Conservation (phyloP, 2,797 vertebrate genomes). For the Smutsia gigantea region DNA sequence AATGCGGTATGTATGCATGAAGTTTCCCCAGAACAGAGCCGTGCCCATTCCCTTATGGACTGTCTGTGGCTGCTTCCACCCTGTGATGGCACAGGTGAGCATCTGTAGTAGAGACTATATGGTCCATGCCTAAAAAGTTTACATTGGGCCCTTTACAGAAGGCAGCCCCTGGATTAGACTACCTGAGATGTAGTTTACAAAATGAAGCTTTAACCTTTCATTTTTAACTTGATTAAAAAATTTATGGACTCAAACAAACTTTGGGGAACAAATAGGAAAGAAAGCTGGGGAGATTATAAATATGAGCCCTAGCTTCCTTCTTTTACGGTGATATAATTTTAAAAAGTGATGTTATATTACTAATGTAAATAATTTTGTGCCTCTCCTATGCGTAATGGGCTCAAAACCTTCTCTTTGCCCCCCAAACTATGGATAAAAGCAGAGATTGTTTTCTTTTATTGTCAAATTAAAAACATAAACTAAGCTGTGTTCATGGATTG, state of each 20-base stretch:
- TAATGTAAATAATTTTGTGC: constrained; percentile 26
- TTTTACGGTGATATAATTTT: constrained; percentile 4
- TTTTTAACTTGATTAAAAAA: background rate
- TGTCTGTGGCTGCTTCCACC: accelerated
- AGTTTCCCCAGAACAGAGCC: background rate
- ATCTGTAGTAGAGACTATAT: background rate
- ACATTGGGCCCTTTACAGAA: background rate
- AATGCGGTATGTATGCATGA: background rate
- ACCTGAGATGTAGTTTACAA: background rate
- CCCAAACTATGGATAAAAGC: constrained; percentile 41
- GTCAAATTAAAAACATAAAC: constrained; percentile 73
- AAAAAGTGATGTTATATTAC: background rate
- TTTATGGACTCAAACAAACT: background rate
- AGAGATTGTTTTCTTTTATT: constrained; percentile 51
- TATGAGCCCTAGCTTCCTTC: background rate
- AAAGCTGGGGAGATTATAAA: background rate
- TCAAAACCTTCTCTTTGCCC: background rate
- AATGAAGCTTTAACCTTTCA: background rate
- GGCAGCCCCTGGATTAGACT: background rate
- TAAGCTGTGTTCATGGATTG: background rate
- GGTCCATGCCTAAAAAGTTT: background rate
- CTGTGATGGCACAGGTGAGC: accelerated
- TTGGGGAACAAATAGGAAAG: background rate
- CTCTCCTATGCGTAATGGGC: background rate
- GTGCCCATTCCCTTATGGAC: accelerated